Conservation (phyloP, 2,113 vertebrate species). For the Murina feae region DNA sequence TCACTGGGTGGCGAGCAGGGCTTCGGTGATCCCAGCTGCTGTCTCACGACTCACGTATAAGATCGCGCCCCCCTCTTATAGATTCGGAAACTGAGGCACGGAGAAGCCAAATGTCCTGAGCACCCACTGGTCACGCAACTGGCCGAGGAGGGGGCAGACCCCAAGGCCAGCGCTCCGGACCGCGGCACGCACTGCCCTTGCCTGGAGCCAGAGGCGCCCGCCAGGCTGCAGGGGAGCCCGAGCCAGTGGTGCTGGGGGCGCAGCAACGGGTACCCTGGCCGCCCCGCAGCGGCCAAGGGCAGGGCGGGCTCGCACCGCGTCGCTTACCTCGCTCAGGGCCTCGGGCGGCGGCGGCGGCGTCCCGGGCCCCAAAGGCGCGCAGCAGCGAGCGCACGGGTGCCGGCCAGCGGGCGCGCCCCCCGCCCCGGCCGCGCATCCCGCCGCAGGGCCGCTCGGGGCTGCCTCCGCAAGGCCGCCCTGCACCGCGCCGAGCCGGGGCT, state of each 20-base stretch:
- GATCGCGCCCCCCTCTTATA: neutral
- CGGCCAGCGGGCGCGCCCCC: slow-evolving; percentile 50
- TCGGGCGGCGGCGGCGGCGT: neutral
- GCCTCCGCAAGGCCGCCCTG: neutral
- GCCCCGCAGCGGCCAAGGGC: neutral
- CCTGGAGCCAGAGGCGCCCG: neutral
- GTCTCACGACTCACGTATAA: neutral
- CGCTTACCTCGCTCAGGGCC: slow-evolving; percentile 62
- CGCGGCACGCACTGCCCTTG: neutral
- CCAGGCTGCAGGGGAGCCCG: neutral
- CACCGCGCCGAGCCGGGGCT: neutral
- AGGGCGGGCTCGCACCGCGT: neutral
- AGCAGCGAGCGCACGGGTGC: slow-evolving; percentile 58
- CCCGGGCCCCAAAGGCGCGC: slow-evolving; percentile 45
- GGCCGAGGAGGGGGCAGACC: neutral
- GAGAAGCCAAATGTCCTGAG: rapidly evolving
- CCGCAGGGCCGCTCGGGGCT: neutral
- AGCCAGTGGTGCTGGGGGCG: neutral
- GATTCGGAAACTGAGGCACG: neutral
- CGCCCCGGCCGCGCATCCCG: slow-evolving; percentile 57
- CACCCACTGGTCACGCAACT: neutral
- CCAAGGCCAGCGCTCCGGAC: neutral
- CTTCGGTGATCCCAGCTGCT: neutral
- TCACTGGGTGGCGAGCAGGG: neutral
- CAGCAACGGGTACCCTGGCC: neutral